Conservation (phyloP, 2,888 invertebrate genomes). For the Dexiosoma caninum region DNA sequence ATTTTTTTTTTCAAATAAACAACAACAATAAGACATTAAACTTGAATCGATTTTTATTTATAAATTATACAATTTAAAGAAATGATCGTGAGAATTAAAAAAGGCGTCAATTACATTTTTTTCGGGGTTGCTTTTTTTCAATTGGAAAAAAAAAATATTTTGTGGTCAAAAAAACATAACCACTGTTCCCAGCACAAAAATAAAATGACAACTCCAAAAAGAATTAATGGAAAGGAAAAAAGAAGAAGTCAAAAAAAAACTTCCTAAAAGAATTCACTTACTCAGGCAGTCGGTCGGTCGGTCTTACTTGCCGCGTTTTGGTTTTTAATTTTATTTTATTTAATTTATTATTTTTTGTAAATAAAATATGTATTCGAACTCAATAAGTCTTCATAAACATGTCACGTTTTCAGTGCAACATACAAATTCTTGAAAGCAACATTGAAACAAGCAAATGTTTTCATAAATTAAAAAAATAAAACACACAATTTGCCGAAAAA, state of each 20-base stretch:
- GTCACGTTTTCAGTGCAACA: slow-evolving; percentile 76
- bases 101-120: slow-evolving; percentile 70
- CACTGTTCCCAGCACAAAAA: neutral
- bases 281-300: too few species aligned
- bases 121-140: neutral
- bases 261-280: slow-evolving; percentile 31
- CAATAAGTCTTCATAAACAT: slow-evolving; percentile 76
- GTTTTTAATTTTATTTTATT: neutral
- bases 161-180: slow-evolving; percentile 40
- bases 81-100: slow-evolving; percentile 76
- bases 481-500: neutral
- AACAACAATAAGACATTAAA: slow-evolving; percentile 42
- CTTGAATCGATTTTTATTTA: slow-evolving; percentile 56
- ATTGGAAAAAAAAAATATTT: slow-evolving; percentile 7
- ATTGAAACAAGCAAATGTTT: slow-evolving; percentile 29
- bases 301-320: neutral
- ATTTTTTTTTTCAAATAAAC: neutral
- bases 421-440: slow-evolving; percentile 70
- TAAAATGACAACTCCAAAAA: slow-evolving; percentile 32
- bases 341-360: slow-evolving; percentile 7
- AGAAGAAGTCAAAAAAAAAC: slow-evolving; percentile 54
- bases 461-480: slow-evolving; percentile 1
- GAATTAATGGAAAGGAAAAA: slow-evolving; percentile 11
- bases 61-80: slow-evolving; percentile 65
- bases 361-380: slow-evolving; percentile 66